Conservation (phyloP, 1,140 invertebrate species). For the Triops longicaudatus region DNA sequence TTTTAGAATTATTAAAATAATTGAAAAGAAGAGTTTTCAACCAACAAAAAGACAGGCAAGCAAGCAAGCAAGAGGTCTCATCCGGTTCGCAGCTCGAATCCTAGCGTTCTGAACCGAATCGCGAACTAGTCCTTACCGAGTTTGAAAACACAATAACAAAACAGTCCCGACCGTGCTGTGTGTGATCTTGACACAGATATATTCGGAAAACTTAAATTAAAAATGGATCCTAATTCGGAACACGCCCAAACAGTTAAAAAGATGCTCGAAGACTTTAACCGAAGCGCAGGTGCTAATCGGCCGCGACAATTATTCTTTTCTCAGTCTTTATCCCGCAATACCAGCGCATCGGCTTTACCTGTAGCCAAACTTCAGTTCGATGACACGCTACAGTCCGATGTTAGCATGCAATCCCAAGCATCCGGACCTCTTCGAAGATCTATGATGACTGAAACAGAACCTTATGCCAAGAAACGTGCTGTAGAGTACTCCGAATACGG, state of each 20-base stretch:
- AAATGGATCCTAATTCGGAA: background rate
- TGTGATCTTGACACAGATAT: background rate
- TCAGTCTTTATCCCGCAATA: background rate
- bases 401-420: background rate
- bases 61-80: too few relatives aligned
- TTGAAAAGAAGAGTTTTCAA: too few relatives aligned
- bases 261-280: background rate
- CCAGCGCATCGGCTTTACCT: background rate
- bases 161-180: background rate
- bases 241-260: background rate
- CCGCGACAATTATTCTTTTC: background rate
- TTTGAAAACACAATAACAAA: background rate
- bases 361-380: background rate
- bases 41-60: too few relatives aligned
- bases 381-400: background rate
- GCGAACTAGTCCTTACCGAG: too few relatives aligned
- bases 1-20: too few relatives aligned
- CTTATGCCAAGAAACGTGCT: background rate
- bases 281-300: background rate
- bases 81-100: too few relatives aligned
- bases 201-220: background rate
- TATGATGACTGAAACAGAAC: background rate
- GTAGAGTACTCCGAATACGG: background rate
- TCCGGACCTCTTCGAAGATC: background rate
- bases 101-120: too few relatives aligned